Evolutionary conservation across 2,888 invertebrate genomes (phyloP).

Genomic region (Hyposoter didymator): DNA sequence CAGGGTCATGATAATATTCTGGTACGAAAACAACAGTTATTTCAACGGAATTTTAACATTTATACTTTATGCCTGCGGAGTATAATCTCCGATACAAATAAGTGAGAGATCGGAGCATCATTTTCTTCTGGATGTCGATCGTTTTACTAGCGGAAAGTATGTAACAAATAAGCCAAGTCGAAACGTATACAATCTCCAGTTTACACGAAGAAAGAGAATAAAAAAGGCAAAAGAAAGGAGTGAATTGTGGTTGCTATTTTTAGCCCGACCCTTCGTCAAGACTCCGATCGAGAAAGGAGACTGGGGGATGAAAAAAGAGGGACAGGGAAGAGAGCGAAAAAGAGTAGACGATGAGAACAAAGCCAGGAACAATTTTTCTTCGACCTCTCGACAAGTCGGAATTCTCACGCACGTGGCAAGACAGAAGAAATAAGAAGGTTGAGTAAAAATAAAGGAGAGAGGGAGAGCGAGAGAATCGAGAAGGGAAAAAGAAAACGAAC

Average conservation of each 20-base stretch:
- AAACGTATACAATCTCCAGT: constrained; percentile 26
- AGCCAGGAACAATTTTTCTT: constrained; percentile 63
- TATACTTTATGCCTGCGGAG: not conserved
- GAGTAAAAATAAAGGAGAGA: not conserved
- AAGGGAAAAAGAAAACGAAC: constrained; percentile 22
- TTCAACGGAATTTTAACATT: not conserved
- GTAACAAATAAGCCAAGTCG: constrained; percentile 30
- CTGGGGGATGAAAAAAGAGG: constrained; percentile 35
- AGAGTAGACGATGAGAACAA: constrained; percentile 51
- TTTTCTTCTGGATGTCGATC: constrained; percentile 19
- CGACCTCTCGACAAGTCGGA: constrained; percentile 51
- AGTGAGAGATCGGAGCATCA: not conserved
- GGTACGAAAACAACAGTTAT: not conserved
- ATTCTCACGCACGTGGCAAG: constrained; percentile 29
- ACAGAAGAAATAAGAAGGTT: constrained; percentile 20
- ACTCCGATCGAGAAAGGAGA: constrained; percentile 35
- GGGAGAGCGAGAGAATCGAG: not conserved
- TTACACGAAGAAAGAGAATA: not conserved
- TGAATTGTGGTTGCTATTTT: constrained; percentile 53
- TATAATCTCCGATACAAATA: not conserved
- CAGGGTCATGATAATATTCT: not conserved
- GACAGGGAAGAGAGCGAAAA: constrained; percentile 30
- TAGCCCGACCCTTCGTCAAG: constrained; percentile 48
- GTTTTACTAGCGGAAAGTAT: constrained; percentile 20
- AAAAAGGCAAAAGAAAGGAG: constrained; percentile 8